phyloP scores from a whole-genome alignment of 1,140 invertebrate species.

The Andricus grossulariae region DNA sequence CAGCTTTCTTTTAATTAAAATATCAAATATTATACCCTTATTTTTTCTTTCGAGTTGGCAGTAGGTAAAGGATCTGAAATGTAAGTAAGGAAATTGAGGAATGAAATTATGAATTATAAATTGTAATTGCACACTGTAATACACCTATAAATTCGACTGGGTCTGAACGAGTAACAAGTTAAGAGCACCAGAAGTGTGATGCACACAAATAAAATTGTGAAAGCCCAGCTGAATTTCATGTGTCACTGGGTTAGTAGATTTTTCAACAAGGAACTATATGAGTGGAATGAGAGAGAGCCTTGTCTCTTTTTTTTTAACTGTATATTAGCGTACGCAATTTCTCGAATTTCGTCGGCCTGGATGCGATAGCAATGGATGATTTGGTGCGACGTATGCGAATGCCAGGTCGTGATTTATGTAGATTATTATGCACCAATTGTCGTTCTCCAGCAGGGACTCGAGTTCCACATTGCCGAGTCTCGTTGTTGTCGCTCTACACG shows the following conservation, averaged over 20 bases:
- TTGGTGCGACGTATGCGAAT: slow-evolving; percentile 36
- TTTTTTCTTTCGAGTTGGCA: no score
- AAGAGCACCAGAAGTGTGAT: no score
- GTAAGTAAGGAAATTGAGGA: no score
- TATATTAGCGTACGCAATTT: slow-evolving; percentile 25
- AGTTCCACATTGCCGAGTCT: slow-evolving; percentile 38
- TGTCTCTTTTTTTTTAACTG: background rate
- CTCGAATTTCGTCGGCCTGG: background rate
- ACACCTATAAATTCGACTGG: no score
- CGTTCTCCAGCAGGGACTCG: slow-evolving; percentile 46
- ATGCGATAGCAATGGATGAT: slow-evolving; percentile 12
- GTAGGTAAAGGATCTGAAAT: no score
- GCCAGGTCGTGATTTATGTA: slow-evolving; percentile 58
- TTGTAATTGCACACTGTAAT: no score
- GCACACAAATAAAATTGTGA: no score
- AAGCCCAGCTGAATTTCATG: background rate
- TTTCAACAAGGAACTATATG: background rate
- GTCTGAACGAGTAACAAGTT: no score
- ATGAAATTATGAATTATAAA: no score
- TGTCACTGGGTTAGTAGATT: background rate
- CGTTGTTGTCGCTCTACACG: slow-evolving; percentile 42
- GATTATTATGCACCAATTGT: slow-evolving; percentile 61
- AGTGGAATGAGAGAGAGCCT: background rate
- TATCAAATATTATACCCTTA: no score
- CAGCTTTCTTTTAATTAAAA: no score